phyloP scores from a whole-genome alignment of 2,113 vertebrate species.

The Lagopus muta region DNA sequence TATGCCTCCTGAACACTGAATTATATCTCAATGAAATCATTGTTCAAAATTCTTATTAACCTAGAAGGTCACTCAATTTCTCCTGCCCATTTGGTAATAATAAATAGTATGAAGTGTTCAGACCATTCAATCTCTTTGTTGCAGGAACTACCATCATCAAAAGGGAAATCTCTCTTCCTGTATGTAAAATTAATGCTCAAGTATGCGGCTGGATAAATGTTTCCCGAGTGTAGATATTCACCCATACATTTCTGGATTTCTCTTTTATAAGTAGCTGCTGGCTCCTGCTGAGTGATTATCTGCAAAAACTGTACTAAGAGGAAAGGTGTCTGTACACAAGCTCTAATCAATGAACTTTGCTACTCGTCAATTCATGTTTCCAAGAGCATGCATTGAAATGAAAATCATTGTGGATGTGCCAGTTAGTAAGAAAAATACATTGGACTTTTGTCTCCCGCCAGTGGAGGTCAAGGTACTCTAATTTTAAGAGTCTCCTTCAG shows the following conservation, averaged over 20 bases:
- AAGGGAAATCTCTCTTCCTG: slow-evolving; percentile 65
- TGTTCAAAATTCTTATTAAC: slow-evolving; percentile 78
- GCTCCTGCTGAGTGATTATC: background rate
- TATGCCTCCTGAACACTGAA: slow-evolving; percentile 63
- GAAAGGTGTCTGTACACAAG: slow-evolving; percentile 7
- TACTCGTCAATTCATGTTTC: slow-evolving; percentile 37
- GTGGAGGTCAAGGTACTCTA: slow-evolving; percentile 25
- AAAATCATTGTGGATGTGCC: slow-evolving; percentile 17
- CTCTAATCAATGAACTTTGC: slow-evolving; percentile 53
- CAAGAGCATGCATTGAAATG: slow-evolving; percentile 12
- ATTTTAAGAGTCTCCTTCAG: slow-evolving; percentile 22
- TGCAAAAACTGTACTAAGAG: background rate
- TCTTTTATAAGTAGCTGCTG: slow-evolving; percentile 17
- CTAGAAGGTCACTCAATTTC: slow-evolving; percentile 73
- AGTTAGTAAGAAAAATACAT: slow-evolving; percentile 50
- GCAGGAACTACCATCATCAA: slow-evolving; percentile 63
- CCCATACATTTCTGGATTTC: background rate
- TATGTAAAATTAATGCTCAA: slow-evolving; percentile 57
- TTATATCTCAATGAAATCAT: slow-evolving; percentile 73
- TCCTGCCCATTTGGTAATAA: slow-evolving; percentile 67
- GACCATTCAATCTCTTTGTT: slow-evolving; percentile 57
- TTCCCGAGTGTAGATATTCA: slow-evolving; percentile 20
- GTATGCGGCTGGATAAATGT: slow-evolving; percentile 33
- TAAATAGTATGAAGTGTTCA: slow-evolving; percentile 70
- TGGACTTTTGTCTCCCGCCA: slow-evolving; percentile 24